Evolutionary conservation across 92 coral and sea anemone genomes (phyloP).

Genomic region (Actinernus sp.): DNA sequence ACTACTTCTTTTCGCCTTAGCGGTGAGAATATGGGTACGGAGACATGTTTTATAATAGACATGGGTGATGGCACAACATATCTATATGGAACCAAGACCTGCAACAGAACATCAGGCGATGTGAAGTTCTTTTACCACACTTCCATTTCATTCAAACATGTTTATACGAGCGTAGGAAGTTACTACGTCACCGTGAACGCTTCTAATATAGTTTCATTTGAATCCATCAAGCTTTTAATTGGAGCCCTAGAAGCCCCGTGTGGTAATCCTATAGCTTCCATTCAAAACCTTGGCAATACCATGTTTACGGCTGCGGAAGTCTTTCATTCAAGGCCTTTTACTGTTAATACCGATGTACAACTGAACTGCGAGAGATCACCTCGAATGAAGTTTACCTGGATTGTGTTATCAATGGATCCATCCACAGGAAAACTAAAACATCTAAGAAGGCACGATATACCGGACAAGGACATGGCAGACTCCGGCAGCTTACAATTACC

Average conservation of each 20-base stretch:
- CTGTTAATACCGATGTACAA: slow-evolving; percentile 4
- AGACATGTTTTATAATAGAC: slow-evolving; percentile 41
- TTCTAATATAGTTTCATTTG: slow-evolving; percentile 39
- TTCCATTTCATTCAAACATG: slow-evolving; percentile 8
- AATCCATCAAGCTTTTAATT: neutral
- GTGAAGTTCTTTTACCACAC: no score
- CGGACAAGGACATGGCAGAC: neutral
- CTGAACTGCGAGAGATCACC: slow-evolving; percentile 26
- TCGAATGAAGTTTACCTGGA: slow-evolving; percentile 26
- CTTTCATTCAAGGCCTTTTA: slow-evolving; percentile 9
- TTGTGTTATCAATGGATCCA: no score
- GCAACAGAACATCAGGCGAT: no score
- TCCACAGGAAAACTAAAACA: no score
- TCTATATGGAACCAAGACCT: no score
- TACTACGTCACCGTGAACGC: slow-evolving; percentile 36
- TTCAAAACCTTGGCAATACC: slow-evolving; percentile 19
- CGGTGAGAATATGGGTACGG: slow-evolving; percentile 35
- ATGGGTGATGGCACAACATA: slow-evolving; percentile 27
- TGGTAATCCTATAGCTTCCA: slow-evolving; percentile 4
- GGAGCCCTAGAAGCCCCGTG: slow-evolving; percentile 25
- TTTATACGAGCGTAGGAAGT: slow-evolving; percentile 20
- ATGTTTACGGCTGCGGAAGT: slow-evolving; percentile 6
- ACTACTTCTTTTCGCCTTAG: slow-evolving; percentile 22
- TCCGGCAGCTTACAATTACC: slow-evolving; percentile 2
- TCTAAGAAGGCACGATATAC: no score